Conservation (phyloP, 2,113 vertebrate genomes). For the Oncorhynchus tshawytscha region DNA sequence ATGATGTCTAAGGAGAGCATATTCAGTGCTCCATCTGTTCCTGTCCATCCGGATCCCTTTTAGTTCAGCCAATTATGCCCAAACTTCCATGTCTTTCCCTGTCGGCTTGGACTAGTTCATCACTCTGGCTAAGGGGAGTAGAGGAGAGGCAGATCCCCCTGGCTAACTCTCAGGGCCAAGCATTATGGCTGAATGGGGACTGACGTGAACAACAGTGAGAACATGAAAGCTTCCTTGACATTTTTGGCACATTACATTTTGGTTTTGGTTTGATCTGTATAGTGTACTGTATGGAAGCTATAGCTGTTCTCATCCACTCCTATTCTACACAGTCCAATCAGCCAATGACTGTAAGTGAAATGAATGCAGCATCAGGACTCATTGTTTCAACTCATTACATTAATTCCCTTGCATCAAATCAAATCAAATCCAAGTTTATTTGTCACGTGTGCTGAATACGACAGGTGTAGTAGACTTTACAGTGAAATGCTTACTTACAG, state of each 20-base stretch:
- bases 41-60: not conserved
- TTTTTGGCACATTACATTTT: conserved; percentile 58
- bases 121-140: conserved; percentile 43
- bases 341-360: conserved; percentile 41
- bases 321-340: conserved; percentile 60
- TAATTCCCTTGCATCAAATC: conserved; percentile 37
- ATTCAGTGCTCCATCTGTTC: not conserved
- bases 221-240: conserved; percentile 53
- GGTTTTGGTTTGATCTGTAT: conserved; percentile 55
- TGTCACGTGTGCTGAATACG: no score
- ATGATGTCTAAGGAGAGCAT: not conserved
- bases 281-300: conserved; percentile 33
- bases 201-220: conserved; percentile 59
- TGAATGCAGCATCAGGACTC: conserved; percentile 34
- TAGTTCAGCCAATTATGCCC: conserved; percentile 35
- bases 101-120: conserved; percentile 41
- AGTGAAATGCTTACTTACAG: no score
- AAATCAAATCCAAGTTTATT: no score
- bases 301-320: conserved; percentile 40
- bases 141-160: conserved; percentile 48
- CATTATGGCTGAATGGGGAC: conserved; percentile 48
- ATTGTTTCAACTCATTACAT: conserved; percentile 66
- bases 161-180: conserved; percentile 48
- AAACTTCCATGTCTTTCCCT: conserved; percentile 55
- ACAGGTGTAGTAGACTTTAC: no score